Base-by-base conservation (phyloP, 2,888 invertebrate genomes). In the Ophion ventricosus region DNA sequence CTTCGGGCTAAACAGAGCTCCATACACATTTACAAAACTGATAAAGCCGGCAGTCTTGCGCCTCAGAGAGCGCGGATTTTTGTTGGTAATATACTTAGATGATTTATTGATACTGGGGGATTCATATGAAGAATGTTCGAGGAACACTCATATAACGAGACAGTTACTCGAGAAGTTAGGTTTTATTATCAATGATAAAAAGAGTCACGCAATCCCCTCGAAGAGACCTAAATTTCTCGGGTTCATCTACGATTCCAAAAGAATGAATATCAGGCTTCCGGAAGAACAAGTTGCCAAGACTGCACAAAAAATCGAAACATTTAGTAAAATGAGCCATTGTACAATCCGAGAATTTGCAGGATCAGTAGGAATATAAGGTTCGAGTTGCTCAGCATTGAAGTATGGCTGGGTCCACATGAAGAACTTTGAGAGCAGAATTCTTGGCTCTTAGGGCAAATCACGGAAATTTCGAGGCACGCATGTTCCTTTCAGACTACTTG, bases 181-280 rank as follows among this genome's bases (percentile, higher is more conserved):
- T 0, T 84, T 85, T 23, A 54, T 83, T 17, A 63, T 86, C 1
- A 86, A 84, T n/a, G 43, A n/a, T 56, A 61, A 74, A 70, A 83
- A 80, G 66, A 75, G 63, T 73, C 64, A 49, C 11, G 23, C 26
- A 54, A 40, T 69, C 23, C 72, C 72, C 57, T 57, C 57, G 14
- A 35, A 5, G 35, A 35, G 4, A 35, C 8, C 7, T 35, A 35
- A 35, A 8, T 35, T 35, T 35, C 35, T 35, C 35, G 35, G 35
- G 7, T 35, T 35, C 4, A 35, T 35, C 8, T 35, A 5, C 35
- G 35, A 35, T 35, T 35, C 35, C 35, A 4, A 35, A 35, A 35
- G 35, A 8, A 35, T 35, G 35, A 35, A 35, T 8, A 35, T 8
- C 7, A 7, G 35, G 35, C 35, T 35, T 35, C 35, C 35, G 8